Conservation (phyloP, 2,113 vertebrate genomes). For the Seriola rivoliana region DNA sequence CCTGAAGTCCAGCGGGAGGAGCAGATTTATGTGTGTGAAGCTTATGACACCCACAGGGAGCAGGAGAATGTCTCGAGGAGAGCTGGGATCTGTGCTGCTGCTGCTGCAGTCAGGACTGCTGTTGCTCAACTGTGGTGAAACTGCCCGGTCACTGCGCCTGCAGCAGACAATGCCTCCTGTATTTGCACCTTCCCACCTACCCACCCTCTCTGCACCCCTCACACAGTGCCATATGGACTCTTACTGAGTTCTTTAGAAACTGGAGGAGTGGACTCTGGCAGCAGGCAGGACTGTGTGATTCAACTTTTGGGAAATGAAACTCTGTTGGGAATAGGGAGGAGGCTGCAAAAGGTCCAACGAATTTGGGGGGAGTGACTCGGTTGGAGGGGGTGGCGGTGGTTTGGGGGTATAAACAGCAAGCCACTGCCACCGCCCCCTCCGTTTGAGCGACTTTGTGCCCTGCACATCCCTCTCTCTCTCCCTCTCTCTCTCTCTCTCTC, state of each 20-base stretch:
- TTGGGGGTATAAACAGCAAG: constrained; percentile 52
- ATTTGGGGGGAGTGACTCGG: constrained; percentile 62
- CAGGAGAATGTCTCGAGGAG: background rate
- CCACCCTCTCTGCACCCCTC: background rate
- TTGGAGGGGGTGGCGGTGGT: constrained; percentile 40
- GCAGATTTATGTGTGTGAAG: no score
- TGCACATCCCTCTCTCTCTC: background rate
- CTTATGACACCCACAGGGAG: no score
- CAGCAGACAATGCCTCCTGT: background rate
- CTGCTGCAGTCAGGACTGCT: background rate
- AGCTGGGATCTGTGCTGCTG: background rate
- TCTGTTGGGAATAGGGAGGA: constrained; percentile 59
- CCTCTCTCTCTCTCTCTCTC: background rate
- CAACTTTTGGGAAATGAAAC: constrained; percentile 53
- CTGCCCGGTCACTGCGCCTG: background rate
- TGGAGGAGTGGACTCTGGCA: constrained; percentile 28
- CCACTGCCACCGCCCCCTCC: background rate
- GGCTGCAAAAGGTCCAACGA: constrained; percentile 58
- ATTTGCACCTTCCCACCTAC: background rate
- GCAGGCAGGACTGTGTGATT: background rate
- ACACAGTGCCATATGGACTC: background rate
- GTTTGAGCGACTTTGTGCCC: constrained; percentile 28
- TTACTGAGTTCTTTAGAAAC: background rate
- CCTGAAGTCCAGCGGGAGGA: no score
- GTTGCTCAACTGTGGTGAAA: background rate